Evolutionary conservation across 2,797 vertebrate species (phyloP), one percentile per base, ranked within the genome.

Genomic region (Periparus ater): DNA sequence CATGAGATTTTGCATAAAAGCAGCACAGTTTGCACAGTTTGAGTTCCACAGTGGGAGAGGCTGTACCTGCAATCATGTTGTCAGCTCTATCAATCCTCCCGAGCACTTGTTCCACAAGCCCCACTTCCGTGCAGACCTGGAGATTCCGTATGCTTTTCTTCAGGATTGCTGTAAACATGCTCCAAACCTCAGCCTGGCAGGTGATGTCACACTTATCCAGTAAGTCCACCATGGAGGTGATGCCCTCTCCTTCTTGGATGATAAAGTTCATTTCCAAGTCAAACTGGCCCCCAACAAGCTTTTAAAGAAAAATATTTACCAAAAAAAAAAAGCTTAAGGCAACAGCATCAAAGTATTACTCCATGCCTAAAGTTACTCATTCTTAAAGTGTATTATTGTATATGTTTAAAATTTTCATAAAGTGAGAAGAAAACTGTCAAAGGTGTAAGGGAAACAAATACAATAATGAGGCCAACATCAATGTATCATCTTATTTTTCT

Each of bases 261-360:
- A 99, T 99, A 90, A 99, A 99, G 98, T 99, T 99, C 98, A 99
- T 99, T 97, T 99, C 99, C 96, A 99, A 98, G 98, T 99, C 99
- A 97, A 99, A 99, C 66, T 98, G 99, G 44, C 99, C 98, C 1
- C 99, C 99, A 1, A 99, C 99, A 73, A 99, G 97, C 99, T 99
- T 98, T 71, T 27, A 91, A 42, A 50, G 61, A 95, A 55, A 83
- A 77, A 65, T 13, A 66, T 76, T 42, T 2, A 4, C 53, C 13
- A 29, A 58, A 42, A 32, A n/a, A 42, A 83, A 77, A 9, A 27
- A 30, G 2, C 5, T 87, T 72, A 66, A 78, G 58, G 27, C 22
- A 91, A 42, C 16, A 71, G 7, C 36, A 40, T 58, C 47, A 53
- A 54, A 58, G n/a, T 10, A 55, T 9, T 45, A n/a, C 6, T 74